phyloP scores from a whole-genome alignment of 2,113 vertebrate genomes.

The Felis catus region F.catus_Fca126_mat1.0 CM031419.1:191964501-191965000 shows the following conservation, averaged over 20 bases:
- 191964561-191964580: not conserved
- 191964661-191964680: not conserved
- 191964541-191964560: not conserved
- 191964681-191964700: not conserved
- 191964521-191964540: not conserved
- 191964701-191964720: not conserved
- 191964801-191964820: not conserved
- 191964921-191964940: not conserved
- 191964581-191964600: not conserved
- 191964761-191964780: not conserved
- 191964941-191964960: not conserved
- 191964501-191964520: not conserved
- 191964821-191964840: not conserved
- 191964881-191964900: not conserved
- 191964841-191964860: not conserved
- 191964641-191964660: not conserved
- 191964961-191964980: not conserved
- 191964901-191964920: not conserved
- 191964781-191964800: not conserved
- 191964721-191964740: not conserved
- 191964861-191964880: not conserved
- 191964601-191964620: not conserved
- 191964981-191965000: not conserved
- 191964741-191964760: not conserved
- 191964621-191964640: not conserved